Conservation (phyloP, 1,140 invertebrate species). For the Drosophila asahinai region DNA sequence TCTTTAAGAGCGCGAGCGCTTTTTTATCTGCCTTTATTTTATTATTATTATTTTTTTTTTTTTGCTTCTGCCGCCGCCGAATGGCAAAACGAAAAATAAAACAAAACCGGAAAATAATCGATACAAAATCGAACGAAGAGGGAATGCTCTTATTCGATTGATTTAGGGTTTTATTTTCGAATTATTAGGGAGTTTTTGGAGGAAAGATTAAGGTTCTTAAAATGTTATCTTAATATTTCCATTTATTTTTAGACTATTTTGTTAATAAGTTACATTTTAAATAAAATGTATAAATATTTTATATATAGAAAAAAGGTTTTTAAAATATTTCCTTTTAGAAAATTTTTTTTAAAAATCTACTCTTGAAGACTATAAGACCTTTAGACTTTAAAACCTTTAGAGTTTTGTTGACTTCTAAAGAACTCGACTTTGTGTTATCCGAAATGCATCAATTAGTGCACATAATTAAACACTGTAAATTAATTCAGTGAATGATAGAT, state of each 20-base stretch:
- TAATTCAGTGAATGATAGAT: slow-evolving; percentile 18
- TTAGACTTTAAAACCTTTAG: background rate
- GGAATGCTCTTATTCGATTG: slow-evolving; percentile 40
- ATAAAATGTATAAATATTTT: background rate
- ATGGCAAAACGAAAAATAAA: slow-evolving; percentile 80
- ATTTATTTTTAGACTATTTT: background rate
- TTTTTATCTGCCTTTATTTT: slow-evolving; percentile 42
- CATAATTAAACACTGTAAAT: slow-evolving; percentile 5
- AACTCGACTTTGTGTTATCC: no score
- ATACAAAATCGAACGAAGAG: slow-evolving; percentile 23
- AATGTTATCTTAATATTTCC: background rate
- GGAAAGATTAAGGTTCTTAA: background rate
- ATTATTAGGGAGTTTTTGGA: no score
- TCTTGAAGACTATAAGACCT: background rate
- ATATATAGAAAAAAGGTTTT: no score
- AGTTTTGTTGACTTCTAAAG: background rate
- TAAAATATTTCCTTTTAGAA: background rate
- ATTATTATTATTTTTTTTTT: slow-evolving; percentile 7
- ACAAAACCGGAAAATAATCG: slow-evolving; percentile 74
- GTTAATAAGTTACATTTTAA: background rate
- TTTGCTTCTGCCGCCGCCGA: slow-evolving; percentile 31
- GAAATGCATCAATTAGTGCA: background rate
- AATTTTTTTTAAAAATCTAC: background rate
- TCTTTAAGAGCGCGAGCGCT: slow-evolving; percentile 62
- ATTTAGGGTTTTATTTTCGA: no score